These are phyloP conservation scores for Lerema accius DNA, from an alignment of 1,140 invertebrate genomes.

Conservation along the genomic window DNA sequence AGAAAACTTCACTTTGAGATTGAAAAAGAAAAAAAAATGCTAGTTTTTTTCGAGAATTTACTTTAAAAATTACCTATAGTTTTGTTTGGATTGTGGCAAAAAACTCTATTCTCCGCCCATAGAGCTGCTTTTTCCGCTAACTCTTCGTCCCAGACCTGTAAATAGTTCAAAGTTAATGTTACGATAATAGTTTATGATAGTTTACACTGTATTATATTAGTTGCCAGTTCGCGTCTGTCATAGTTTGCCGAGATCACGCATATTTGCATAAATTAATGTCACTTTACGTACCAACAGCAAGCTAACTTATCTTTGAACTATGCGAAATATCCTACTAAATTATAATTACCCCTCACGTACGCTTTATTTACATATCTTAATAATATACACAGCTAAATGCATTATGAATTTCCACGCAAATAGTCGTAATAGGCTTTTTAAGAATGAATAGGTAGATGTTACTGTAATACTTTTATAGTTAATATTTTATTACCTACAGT, in stretches of 20 bases:
- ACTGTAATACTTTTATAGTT: too few relatives aligned
- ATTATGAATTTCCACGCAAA: too few relatives aligned
- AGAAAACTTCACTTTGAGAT: too few relatives aligned
- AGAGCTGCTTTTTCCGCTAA: constrained; percentile 39
- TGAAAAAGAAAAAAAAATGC: too few relatives aligned
- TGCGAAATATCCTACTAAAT: not conserved
- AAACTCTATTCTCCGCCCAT: constrained; percentile 39
- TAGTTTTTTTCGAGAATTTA: too few relatives aligned
- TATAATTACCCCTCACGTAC: not conserved
- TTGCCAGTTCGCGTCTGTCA: too few relatives aligned
- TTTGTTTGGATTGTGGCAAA: constrained; percentile 41
- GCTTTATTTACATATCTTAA: too few relatives aligned
- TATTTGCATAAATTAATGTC: not conserved
- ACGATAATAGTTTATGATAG: not conserved
- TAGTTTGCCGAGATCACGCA: not conserved
- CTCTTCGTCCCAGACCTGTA: constrained; percentile 44
- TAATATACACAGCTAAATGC: too few relatives aligned
- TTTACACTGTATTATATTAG: not conserved
- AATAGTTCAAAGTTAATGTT: too few relatives aligned
- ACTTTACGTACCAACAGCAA: not conserved
- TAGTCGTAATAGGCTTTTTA: too few relatives aligned
- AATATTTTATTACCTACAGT: too few relatives aligned
- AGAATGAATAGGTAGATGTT: too few relatives aligned
- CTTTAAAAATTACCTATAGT: constrained; percentile 38
- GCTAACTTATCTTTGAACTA: not conserved